Evolutionary conservation across 2,888 invertebrate species (phyloP).

Genomic region (Ennomos fuscantarius): DNA sequence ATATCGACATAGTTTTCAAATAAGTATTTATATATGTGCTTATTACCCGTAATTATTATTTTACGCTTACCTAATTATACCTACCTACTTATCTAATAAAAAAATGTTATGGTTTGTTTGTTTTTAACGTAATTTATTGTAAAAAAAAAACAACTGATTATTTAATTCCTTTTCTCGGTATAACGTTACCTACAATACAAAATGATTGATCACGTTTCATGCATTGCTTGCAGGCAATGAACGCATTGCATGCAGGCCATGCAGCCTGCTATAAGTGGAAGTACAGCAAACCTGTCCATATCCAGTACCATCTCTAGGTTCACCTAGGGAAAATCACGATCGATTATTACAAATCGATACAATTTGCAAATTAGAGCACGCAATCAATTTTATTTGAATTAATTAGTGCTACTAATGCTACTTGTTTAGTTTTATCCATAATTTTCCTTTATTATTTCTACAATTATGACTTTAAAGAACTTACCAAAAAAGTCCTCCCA

Average conservation of each 20-base stretch:
- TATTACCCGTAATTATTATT: no score
- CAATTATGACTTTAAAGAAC: constrained; percentile 49
- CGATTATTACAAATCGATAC: constrained; percentile 17
- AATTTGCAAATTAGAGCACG: constrained; percentile 2
- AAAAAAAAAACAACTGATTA: no score
- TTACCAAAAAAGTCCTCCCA: constrained; percentile 90
- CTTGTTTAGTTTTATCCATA: background rate
- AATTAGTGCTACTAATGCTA: background rate
- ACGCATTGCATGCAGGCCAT: constrained; percentile 52
- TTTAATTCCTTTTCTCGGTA: background rate
- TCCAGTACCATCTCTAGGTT: constrained; percentile 55
- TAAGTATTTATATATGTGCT: no score
- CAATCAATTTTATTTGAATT: background rate
- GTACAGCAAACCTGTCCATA: constrained; percentile 59
- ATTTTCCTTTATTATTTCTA: background rate
- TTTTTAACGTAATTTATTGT: no score
- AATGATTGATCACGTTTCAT: constrained; percentile 60
- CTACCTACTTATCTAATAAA: no score
- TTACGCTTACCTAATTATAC: background rate
- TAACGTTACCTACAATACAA: constrained; percentile 32
- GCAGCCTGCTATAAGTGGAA: constrained; percentile 64
- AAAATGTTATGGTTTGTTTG: no score
- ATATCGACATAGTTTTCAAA: no score
- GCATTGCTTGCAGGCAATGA: constrained; percentile 51
- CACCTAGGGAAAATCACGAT: constrained; percentile 61